Evolutionary conservation across 2,888 invertebrate species (phyloP).

Genomic region (Tenodera sinensis): DNA sequence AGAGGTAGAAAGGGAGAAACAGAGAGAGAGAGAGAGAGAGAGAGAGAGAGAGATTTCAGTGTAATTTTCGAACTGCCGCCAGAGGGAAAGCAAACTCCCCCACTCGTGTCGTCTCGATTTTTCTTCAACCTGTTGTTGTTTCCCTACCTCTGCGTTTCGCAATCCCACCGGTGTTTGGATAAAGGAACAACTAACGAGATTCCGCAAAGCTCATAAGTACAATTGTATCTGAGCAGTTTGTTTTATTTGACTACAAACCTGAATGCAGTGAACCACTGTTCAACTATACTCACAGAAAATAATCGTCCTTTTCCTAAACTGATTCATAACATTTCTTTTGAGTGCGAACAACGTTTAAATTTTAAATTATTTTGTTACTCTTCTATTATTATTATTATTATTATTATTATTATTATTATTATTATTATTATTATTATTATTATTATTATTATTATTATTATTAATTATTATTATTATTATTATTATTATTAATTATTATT

Average conservation of each 20-base stretch:
- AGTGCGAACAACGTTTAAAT: too few species aligned
- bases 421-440: too few species aligned
- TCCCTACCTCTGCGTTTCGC: background rate
- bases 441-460: too few species aligned
- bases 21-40: background rate
- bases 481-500: too few species aligned
- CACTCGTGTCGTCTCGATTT: background rate
- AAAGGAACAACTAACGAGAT: background rate
- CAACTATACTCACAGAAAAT: too few species aligned
- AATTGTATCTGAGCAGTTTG: background rate
- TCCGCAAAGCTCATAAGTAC: background rate
- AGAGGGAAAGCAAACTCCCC: background rate
- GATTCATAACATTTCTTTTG: too few species aligned
- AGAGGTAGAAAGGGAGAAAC: background rate
- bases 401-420: too few species aligned
- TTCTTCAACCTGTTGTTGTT: background rate
- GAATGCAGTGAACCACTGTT: too few species aligned
- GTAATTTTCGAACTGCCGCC: conserved; percentile 4
- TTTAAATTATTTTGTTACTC: too few species aligned
- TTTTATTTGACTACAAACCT: background rate
- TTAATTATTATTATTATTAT: too few species aligned
- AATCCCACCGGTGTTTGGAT: background rate
- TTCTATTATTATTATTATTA: too few species aligned
- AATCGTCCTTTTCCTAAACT: too few species aligned
- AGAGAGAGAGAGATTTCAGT: background rate